Percentiles rank a stretch among this genome's conserved stretches.
Conservation (phyloP, 2,888 invertebrate species). For the Pollenia angustigena region DNA sequence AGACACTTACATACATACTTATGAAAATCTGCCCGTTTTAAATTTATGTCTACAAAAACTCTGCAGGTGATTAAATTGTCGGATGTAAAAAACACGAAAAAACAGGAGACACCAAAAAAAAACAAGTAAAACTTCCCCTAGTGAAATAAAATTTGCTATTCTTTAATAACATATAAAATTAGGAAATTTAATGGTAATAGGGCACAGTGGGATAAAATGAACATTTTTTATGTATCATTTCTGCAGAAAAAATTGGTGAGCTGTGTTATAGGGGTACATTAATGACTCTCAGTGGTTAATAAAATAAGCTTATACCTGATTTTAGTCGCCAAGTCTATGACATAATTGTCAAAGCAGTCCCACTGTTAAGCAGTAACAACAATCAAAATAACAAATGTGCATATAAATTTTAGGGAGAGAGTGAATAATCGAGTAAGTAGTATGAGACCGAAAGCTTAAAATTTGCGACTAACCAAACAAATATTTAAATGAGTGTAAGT, state of each 20-base stretch:
- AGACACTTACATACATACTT: not conserved
- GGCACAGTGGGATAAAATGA: not conserved
- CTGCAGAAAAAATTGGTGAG: not conserved
- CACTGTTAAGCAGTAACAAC: not conserved
- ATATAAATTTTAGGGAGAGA: not conserved
- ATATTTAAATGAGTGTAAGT: not conserved
- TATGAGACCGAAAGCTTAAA: not conserved
- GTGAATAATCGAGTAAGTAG: not conserved
- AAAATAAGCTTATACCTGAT: too few relatives aligned
- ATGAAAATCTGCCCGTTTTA: not conserved
- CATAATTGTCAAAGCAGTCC: not conserved
- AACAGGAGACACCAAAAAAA: not conserved
- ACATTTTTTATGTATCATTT: too few relatives aligned
- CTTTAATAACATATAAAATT: constrained; percentile 47
- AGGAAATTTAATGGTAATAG: constrained; percentile 17
- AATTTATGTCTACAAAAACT: constrained; percentile 33
- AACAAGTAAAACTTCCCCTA: not conserved
- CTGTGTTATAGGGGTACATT: too few relatives aligned
- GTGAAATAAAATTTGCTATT: constrained; percentile 26
- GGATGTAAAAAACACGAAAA: constrained; percentile 15
- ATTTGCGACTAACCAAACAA: not conserved
- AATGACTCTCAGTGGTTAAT: too few relatives aligned
- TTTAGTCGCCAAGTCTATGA: too few relatives aligned
- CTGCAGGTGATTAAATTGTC: constrained; percentile 59
- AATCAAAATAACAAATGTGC: not conserved